Evolutionary conservation across 2,113 vertebrate species (phyloP).

Genomic region (Hyla sarda): DNA sequence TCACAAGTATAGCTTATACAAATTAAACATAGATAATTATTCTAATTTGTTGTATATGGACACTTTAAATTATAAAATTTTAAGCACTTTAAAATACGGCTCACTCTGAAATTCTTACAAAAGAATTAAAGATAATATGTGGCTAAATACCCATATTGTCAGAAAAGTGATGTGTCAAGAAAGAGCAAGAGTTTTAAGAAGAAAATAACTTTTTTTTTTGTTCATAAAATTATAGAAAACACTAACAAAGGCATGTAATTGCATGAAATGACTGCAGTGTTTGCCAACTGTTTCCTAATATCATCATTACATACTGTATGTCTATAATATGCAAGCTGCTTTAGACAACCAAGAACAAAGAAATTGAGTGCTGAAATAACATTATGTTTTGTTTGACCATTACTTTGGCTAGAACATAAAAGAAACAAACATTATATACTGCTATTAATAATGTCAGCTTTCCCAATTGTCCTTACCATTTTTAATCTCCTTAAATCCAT

Average conservation of each 20-base stretch:
- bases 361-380: not conserved
- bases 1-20: not conserved
- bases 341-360: not conserved
- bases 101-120: not conserved
- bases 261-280: constrained; percentile 9
- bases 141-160: not conserved
- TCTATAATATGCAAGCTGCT: not conserved
- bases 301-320: not conserved
- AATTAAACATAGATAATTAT: not conserved
- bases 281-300: not conserved
- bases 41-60: not conserved
- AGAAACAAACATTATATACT: not conserved
- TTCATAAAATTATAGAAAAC: not conserved
- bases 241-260: not conserved
- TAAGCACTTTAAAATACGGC: not conserved
- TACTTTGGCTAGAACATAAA: not conserved
- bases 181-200: not conserved
- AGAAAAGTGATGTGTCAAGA: not conserved
- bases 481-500: not conserved
- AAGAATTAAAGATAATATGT: not conserved
- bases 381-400: not conserved
- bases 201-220: constrained; percentile 4
- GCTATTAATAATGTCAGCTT: not conserved
- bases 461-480: not conserved
- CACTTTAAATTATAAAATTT: too few relatives aligned